phyloP scores from a whole-genome alignment of 2,797 vertebrate species.

The Chromobotia macracanthus region DNA sequence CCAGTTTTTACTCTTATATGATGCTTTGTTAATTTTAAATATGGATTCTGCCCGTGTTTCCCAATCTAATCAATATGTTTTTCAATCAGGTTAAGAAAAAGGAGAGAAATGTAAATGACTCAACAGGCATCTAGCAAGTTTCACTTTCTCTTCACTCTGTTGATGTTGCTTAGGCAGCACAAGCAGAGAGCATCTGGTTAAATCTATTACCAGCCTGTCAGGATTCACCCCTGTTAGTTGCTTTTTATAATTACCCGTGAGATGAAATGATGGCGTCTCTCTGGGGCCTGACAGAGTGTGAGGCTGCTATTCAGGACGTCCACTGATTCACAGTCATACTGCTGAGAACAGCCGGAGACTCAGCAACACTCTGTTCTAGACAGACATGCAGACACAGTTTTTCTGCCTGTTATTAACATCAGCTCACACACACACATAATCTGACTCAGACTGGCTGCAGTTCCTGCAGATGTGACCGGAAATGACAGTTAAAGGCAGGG shows the following conservation, averaged over 20 bases:
- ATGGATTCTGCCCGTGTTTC: neutral
- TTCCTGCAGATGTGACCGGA: too few species aligned
- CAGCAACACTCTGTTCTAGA: neutral
- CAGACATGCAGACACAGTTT: neutral
- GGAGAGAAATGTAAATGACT: neutral
- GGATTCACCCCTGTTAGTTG: slow-evolving; percentile 14
- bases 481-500: too few species aligned
- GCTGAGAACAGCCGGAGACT: slow-evolving; percentile 7
- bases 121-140: neutral
- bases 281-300: slow-evolving; percentile 4
- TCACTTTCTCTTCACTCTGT: neutral
- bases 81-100: neutral
- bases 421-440: neutral
- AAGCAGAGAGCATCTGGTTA: neutral
- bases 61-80: neutral
- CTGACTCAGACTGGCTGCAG: neutral
- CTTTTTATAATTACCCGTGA: slow-evolving; percentile 38
- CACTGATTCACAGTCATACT: slow-evolving; percentile 21
- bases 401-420: neutral
- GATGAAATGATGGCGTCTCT: slow-evolving; percentile 22
- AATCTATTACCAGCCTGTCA: slow-evolving; percentile 29
- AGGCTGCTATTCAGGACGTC: neutral
- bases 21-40: too few species aligned
- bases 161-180: slow-evolving; percentile 6
- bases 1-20: neutral